Conservation (phyloP, 2,888 invertebrate species). For the Cephus pygmeus region DNA sequence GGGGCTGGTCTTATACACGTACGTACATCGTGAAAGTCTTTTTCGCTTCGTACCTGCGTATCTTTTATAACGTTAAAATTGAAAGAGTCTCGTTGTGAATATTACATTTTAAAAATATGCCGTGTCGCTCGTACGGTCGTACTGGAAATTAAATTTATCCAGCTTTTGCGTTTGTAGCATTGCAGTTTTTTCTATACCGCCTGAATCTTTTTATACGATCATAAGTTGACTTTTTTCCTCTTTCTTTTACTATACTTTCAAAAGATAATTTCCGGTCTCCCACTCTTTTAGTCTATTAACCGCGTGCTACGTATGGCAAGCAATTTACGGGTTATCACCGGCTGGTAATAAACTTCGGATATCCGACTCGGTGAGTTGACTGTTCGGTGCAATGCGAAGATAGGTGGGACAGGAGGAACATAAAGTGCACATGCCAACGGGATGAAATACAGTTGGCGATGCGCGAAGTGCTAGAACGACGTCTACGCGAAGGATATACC, state of each 20-base stretch:
- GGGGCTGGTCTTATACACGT: neutral
- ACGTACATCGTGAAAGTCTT: neutral
- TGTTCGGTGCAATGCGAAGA: conserved; percentile 27
- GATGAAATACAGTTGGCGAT: conserved; percentile 39
- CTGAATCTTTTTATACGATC: neutral
- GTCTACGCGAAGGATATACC: neutral
- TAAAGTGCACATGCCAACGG: conserved; percentile 36
- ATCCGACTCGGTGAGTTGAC: conserved; percentile 36
- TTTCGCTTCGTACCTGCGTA: neutral
- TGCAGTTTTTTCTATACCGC: neutral
- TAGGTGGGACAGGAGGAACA: conserved; percentile 31
- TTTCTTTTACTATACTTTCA: neutral
- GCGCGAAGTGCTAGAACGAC: conserved; percentile 1
- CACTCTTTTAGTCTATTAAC: neutral
- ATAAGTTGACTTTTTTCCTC: neutral
- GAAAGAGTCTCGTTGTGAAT: neutral
- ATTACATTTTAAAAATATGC: neutral
- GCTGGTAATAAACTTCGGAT: conserved; percentile 43
- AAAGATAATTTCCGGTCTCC: neutral
- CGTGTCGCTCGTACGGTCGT: neutral
- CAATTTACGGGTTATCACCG: conserved; percentile 47
- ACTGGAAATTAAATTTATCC: neutral
- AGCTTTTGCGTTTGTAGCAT: neutral
- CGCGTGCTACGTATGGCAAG: conserved; percentile 33
- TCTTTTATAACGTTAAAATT: neutral